Percentiles rank a stretch among this genome's conserved stretches.
These are phyloP conservation scores for Tachycineta bicolor DNA, from an alignment of 2,113 vertebrate species.

Conservation along the genomic window DNA sequence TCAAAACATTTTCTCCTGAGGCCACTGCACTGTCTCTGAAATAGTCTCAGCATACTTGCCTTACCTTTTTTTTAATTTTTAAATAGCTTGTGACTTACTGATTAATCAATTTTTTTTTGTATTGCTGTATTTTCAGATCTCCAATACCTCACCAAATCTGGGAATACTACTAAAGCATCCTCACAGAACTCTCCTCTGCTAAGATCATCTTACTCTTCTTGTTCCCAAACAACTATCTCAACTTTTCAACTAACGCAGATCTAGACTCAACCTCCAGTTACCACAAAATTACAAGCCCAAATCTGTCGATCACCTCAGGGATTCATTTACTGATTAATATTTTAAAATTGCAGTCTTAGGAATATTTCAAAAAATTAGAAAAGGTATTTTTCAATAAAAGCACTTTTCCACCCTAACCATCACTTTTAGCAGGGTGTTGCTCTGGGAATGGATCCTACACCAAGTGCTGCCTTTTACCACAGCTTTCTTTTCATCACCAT, in stretches of 20 bases:
- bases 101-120: neutral
- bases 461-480: neutral
- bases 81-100: neutral
- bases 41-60: neutral
- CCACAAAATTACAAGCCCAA: neutral
- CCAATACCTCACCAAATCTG: neutral
- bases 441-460: neutral
- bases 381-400: neutral
- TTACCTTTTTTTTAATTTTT: neutral
- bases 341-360: neutral
- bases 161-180: neutral
- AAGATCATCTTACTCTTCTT: neutral
- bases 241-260: neutral
- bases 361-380: neutral
- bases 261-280: neutral
- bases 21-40: neutral
- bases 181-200: neutral
- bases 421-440: neutral
- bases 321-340: neutral
- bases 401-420: neutral
- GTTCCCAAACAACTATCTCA: neutral
- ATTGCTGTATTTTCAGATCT: neutral
- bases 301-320: neutral
- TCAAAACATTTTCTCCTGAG: neutral
- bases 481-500: neutral